Evolutionary conservation across 2,113 vertebrate species (phyloP), one percentile per base, ranked within the genome.

Genomic region (Trachemys scripta): DNA sequence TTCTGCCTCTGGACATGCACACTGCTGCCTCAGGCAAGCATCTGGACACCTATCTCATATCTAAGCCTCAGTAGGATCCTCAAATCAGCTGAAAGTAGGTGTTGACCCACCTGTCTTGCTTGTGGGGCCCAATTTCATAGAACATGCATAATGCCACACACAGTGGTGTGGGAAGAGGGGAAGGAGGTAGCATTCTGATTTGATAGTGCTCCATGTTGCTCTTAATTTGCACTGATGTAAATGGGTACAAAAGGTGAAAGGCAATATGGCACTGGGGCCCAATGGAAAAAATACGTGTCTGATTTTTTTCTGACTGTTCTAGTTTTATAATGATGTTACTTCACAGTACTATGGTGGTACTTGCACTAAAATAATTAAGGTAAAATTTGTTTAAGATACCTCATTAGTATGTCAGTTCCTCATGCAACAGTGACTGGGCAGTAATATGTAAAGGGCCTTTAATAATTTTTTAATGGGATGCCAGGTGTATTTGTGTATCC

Each of bases 401-500:
- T 35, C 2, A 78, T 19, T 6, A 29, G 80, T 85, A 10, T 84
- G 16, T 49, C 19, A 89, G 85, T 54, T 90, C 51, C 80, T 72
- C 59, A 84, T 65, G 78, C 25, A 84, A 62, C 10, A 72, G 9
- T 57, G 49, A 80, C 27, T 90, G 84, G 31, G 57, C 95, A 72
- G 75, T 93, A 65, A 86, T 12, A 20, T 57, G 4, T 53, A 69
- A 54, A 86, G 31, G 54, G 24, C n/a, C 42, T 76, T 87, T 51
- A 69, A 80, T 85, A 2, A 62, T 14, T 87, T 90, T 54, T 59
- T 16, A 1, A 79, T 87, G 29, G 20, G 50, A 53, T 92, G 50
- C 10, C 24, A 97, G 49, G n/a, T 95, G 8, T 92, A 75, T 88
- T 92, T 94, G n/a, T 83, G 47, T 80, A 69, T 45, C 38, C 83